Base-by-base conservation (phyloP, 2,888 invertebrate species). In the Philhelius pedissequus region DNA sequence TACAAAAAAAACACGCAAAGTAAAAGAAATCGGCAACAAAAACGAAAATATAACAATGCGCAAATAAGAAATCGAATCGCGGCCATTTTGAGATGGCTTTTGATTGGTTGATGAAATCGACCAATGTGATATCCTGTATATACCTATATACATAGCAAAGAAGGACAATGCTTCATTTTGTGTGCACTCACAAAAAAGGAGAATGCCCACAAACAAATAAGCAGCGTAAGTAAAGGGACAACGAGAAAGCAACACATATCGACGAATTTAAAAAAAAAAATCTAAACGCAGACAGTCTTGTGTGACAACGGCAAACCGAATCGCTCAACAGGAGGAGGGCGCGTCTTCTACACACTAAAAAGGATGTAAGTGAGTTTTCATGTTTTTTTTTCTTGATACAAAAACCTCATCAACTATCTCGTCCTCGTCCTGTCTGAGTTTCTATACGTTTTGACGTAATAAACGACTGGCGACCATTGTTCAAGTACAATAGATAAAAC, bases 101-200 rank as follows among this genome's bases (percentile, higher is more conserved):
- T 90, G 90, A 91, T 91, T 91, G 91, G 91, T 91, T 89, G 90
- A 89, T 89, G 89, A 88, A 90, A 90, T 91, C 91, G 91, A 91
- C 91, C 91, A 91, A 91, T 91, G 90, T 91, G 90, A 89, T 90
- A 89, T 90, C 88, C 88, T 88, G 89, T 89, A 88, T 87, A 89
- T 87, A 87, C 88, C 88, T 88, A 89, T 89, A 88, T 87, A 89
- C 86, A 87, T 86, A 86, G 80, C 64, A 81, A 87, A 87, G 87
- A 87, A 89, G 89, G 89, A 89, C 88, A 90, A 89, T 90, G 89
- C 89, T 89, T 89, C 88, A 89, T 90, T 90, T 90, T 90, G 88
- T 90, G 84, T 84, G 84, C 80, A 84, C 74, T 80, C 80, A 84
- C 79, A 84, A 84, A 84, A 79, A 73, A 45, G 50, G 64, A 58